Base-by-base conservation (phyloP, 2,113 vertebrate species). In the Mobula birostris region DNA sequence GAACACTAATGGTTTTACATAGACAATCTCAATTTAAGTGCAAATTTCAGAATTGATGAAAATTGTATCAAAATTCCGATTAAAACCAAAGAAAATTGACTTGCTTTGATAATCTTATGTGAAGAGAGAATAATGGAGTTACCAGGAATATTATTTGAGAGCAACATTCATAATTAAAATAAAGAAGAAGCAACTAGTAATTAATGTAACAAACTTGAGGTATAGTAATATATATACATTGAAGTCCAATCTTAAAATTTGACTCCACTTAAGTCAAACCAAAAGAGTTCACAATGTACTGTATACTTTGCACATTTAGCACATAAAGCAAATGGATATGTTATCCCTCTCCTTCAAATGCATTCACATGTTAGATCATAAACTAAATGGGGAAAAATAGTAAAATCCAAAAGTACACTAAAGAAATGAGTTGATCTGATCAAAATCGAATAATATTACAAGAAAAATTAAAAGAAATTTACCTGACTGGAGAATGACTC, bases 401-500 rank as follows among this genome's bases (percentile, higher is more conserved):
- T 36, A 2, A 29, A 0, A 32, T 32, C 61, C 32, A 90, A n/a
- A 66, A 32, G 29, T 32, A 66, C 15, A 66, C n/a, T 74, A 40
- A 74, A 40, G 40, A 27, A 74, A 74, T 93, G 36, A 11, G 32
- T 93, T 74, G 70, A 40, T 93, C 70, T 11, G 40, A 72, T 93
- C 90, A 91, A 36, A 63, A 70, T 21, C 66, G 48, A 93, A 70
- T 93, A 48, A 93, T 36, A 74, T 48, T 93, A 14, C 29, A 74
- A 48, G 5, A 56, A 76, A 93, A 40, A 74, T 29, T 32, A 91
- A 9, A 70, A 70, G 6, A 0, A 91, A 0, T 97, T 97, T 96
- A 98, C 98, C 98, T 91, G 98, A 98, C 95, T 98, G 97, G 94
- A 98, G 94, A 94, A 98, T 98, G 95, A 98, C 97, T 94, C 98